Evolutionary conservation across 2,888 invertebrate species (phyloP).

Genomic region (Bombylius discolor): DNA sequence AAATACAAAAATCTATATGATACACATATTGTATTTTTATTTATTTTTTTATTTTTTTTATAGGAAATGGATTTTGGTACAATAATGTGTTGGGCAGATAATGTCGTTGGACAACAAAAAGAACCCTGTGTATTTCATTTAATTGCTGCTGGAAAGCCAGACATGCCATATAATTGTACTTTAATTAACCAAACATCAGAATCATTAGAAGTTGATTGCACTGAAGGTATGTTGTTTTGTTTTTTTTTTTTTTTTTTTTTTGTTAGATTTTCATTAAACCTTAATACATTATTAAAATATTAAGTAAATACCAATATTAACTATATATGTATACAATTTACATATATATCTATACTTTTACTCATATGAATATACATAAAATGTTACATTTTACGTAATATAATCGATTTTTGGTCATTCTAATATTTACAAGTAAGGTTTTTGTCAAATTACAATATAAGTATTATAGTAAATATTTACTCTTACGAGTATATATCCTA

Average conservation of each 20-base stretch:
- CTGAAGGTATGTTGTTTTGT: constrained; percentile 36
- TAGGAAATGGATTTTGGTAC: constrained; percentile 64
- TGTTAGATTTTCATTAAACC: neutral
- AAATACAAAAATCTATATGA: too few species aligned
- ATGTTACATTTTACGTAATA: too few species aligned
- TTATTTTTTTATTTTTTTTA: neutral
- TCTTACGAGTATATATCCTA: too few species aligned
- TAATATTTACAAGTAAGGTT: too few species aligned
- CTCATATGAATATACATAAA: too few species aligned
- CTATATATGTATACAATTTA: too few species aligned
- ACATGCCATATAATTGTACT: constrained; percentile 64
- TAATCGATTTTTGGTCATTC: too few species aligned
- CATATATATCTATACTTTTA: too few species aligned
- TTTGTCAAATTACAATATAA: too few species aligned
- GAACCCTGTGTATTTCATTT: constrained; percentile 66
- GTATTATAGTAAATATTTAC: too few species aligned
- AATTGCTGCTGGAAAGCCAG: constrained; percentile 65
- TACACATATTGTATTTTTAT: too few species aligned
- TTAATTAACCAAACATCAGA: constrained; percentile 64
- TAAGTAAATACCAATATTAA: too few species aligned
- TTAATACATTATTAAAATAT: neutral
- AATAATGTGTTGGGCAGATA: constrained; percentile 62
- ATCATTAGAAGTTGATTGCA: constrained; percentile 60
- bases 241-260: neutral
- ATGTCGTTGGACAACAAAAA: constrained; percentile 54